Evolutionary conservation across 1,140 invertebrate species (phyloP).

Genomic region (Drosophila sturtevanti): DNA sequence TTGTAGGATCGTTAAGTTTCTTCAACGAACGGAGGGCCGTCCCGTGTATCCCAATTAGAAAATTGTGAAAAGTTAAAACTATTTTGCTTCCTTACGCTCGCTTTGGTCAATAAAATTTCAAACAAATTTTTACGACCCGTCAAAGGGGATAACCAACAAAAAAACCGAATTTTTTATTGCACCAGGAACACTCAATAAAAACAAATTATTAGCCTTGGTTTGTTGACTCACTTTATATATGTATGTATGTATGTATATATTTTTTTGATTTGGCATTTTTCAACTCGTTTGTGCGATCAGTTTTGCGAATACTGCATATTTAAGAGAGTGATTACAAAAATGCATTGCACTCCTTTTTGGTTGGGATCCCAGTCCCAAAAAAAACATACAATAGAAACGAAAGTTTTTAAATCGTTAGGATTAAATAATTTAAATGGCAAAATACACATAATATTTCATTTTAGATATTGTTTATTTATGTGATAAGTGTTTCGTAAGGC

Average conservation of each 20-base stretch:
- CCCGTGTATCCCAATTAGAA: neutral
- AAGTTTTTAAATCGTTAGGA: too few species aligned
- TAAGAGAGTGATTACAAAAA: neutral
- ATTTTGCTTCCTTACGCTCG: slow-evolving; percentile 28
- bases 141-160: slow-evolving; percentile 59
- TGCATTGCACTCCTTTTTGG: neutral
- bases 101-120: slow-evolving; percentile 49
- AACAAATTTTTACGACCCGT: slow-evolving; percentile 62
- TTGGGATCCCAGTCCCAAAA: too few species aligned
- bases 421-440: too few species aligned
- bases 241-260: slow-evolving; percentile 18
- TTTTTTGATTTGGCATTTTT: slow-evolving; percentile 21
- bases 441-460: too few species aligned
- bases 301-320: neutral
- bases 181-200: slow-evolving; percentile 81
- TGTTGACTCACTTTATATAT: slow-evolving; percentile 13
- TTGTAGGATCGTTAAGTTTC: slow-evolving; percentile 79
- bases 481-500: too few species aligned
- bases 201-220: slow-evolving; percentile 75
- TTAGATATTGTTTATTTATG: too few species aligned
- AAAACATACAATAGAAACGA: too few species aligned
- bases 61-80: slow-evolving; percentile 33
- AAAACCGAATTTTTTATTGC: slow-evolving; percentile 70
- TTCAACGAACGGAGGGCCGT: slow-evolving; percentile 47
- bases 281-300: neutral